Conservation (phyloP, 1,140 invertebrate genomes). For the Lucilia sericata region DNA sequence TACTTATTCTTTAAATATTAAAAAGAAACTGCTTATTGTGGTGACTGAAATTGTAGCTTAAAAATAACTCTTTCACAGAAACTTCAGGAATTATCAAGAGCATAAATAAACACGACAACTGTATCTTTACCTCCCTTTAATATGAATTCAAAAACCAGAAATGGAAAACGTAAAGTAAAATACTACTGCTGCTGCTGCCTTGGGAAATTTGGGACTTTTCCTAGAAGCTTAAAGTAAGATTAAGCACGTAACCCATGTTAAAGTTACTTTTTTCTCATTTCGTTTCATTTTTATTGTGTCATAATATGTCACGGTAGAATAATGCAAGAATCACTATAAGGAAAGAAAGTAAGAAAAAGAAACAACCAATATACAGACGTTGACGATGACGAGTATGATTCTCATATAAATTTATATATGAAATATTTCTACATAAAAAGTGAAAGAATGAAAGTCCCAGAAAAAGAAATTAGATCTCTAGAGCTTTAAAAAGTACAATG, state of each 20-base stretch:
- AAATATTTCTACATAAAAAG: neutral
- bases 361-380: neutral
- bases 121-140: neutral
- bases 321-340: neutral
- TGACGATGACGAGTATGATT: neutral
- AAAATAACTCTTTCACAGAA: no score
- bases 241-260: slow-evolving; percentile 42
- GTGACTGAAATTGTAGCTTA: no score
- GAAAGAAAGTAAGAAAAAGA: neutral
- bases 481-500: neutral
- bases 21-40: no score
- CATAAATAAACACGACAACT: neutral
- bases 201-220: neutral
- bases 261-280: neutral
- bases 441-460: neutral
- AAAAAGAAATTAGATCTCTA: neutral
- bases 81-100: neutral
- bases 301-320: slow-evolving; percentile 15
- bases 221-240: slow-evolving; percentile 31
- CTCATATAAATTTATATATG: neutral
- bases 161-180: neutral
- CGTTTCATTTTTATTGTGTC: slow-evolving; percentile 5
- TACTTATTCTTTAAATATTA: no score
- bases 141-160: neutral
- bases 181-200: neutral